Conservation (phyloP, 1,140 invertebrate species). For the Drosophila navojoa region DNA sequence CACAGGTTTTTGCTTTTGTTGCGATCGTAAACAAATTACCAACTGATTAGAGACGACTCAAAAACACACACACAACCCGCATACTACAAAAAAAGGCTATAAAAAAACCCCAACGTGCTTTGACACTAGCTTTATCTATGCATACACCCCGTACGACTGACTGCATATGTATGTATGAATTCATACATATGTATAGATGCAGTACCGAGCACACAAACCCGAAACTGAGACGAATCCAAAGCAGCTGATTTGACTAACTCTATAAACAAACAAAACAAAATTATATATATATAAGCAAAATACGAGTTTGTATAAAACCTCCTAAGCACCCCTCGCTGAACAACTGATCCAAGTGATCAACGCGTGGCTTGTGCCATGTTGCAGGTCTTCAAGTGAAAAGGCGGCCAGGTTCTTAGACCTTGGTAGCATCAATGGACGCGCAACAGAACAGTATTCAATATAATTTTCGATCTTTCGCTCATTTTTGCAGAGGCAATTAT, state of each 20-base stretch:
- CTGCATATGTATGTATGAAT: background rate
- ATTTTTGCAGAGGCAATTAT: background rate
- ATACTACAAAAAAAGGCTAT: background rate
- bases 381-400: slow-evolving; percentile 38
- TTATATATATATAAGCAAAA: too few species aligned
- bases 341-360: slow-evolving; percentile 17
- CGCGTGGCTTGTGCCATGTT: background rate
- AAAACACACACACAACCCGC: background rate
- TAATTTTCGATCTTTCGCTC: background rate
- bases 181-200: background rate
- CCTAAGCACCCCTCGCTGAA: background rate
- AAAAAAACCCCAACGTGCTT: slow-evolving; percentile 3
- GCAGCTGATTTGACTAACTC: too few species aligned
- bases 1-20: slow-evolving; percentile 57
- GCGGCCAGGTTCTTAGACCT: slow-evolving; percentile 47
- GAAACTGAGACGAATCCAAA: background rate
- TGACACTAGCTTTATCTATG: background rate
- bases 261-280: background rate
- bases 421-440: slow-evolving; percentile 43
- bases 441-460: slow-evolving; percentile 2
- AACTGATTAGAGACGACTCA: background rate
- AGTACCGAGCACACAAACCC: background rate
- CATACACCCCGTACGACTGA: background rate
- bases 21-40: background rate
- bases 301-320: background rate